A percentile compares a stretch with the other conserved stretches of the same genome.
Conservation (phyloP, 1,140 invertebrate genomes). For the Berghia stephanieae region DNA sequence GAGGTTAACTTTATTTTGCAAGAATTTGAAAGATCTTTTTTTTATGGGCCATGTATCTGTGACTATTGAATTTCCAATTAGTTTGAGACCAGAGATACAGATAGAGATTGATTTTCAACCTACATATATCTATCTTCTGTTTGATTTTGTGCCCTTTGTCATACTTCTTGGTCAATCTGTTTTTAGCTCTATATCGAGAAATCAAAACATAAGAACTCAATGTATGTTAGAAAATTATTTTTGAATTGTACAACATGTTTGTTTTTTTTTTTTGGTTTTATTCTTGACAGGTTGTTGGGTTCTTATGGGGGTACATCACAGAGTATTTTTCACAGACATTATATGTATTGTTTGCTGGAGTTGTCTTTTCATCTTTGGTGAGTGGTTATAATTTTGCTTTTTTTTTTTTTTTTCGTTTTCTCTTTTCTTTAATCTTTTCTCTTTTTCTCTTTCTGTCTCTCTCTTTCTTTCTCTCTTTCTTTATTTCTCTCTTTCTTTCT, state of each 20-base stretch:
- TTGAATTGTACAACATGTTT: slow-evolving; percentile 23
- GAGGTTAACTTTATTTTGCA: too few species aligned
- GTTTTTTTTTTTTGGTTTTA: too few species aligned
- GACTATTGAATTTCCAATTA: too few species aligned
- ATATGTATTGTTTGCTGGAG: slow-evolving; percentile 90
- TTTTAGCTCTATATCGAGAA: neutral
- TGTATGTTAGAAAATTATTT: neutral
- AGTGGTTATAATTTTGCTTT: slow-evolving; percentile 56
- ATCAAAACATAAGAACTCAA: slow-evolving; percentile 8
- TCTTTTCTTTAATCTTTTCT: neutral
- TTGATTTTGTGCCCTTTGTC: neutral
- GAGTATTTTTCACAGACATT: slow-evolving; percentile 96
- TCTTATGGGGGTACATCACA: slow-evolving; percentile 91
- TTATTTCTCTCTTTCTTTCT: neutral
- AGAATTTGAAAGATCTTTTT: too few species aligned
- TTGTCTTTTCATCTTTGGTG: slow-evolving; percentile 84
- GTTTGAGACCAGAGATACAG: too few species aligned
- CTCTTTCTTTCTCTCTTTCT: neutral
- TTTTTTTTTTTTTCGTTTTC: neutral
- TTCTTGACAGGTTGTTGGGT: slow-evolving; percentile 82
- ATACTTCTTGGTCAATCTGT: neutral
- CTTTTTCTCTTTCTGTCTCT: neutral
- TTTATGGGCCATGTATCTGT: too few species aligned
- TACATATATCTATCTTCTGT: too few species aligned
- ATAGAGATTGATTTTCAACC: too few species aligned